These are phyloP conservation scores for Serripes groenlandicus DNA, from an alignment of 2,888 invertebrate genomes.

Conservation along the genomic window DNA sequence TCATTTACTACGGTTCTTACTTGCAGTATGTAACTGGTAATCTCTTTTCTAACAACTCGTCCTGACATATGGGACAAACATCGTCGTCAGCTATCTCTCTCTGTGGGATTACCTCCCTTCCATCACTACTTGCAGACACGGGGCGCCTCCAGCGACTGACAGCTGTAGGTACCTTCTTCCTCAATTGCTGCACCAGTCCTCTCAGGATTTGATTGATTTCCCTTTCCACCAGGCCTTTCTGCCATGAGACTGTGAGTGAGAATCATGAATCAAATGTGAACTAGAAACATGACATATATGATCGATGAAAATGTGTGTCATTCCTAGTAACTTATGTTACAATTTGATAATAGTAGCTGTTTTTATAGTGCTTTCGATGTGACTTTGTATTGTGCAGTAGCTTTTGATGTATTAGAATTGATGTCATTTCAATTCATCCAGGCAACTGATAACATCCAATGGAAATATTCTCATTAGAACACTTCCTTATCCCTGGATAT, in stretches of 20 bases:
- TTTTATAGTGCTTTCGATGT: too few relatives aligned
- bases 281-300: too few relatives aligned
- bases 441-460: too few relatives aligned
- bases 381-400: too few relatives aligned
- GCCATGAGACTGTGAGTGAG: slow-evolving; percentile 86
- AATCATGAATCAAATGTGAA: too few relatives aligned
- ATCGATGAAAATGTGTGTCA: too few relatives aligned
- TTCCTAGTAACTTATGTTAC: too few relatives aligned
- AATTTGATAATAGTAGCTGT: too few relatives aligned
- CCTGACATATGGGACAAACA: slow-evolving; percentile 87
- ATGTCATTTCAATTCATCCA: too few relatives aligned
- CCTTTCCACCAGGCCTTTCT: slow-evolving; percentile 85
- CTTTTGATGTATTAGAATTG: too few relatives aligned
- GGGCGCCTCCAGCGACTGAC: slow-evolving; percentile 62
- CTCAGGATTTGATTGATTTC: slow-evolving; percentile 85
- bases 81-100: slow-evolving; percentile 84
- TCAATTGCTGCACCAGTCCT: slow-evolving; percentile 72
- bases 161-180: slow-evolving; percentile 61
- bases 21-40: slow-evolving; percentile 86
- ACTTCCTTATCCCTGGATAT: too few relatives aligned
- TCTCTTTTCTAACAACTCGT: slow-evolving; percentile 84
- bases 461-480: too few relatives aligned
- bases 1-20: slow-evolving; percentile 71
- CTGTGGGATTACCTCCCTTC: slow-evolving; percentile 77
- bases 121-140: slow-evolving; percentile 70